Conservation (phyloP, 2,888 invertebrate genomes). For the Strigamia crassipes region DNA sequence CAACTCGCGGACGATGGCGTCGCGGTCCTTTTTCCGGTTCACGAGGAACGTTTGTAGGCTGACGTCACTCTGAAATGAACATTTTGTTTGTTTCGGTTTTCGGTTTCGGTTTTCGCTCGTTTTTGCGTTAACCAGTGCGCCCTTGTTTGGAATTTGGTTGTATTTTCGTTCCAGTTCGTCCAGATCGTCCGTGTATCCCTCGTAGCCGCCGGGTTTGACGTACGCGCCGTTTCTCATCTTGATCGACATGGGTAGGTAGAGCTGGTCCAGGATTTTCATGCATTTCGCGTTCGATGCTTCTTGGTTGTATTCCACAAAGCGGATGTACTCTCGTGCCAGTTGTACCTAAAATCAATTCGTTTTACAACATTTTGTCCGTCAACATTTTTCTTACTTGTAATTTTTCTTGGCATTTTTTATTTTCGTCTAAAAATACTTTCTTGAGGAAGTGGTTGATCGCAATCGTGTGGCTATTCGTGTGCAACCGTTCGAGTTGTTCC, state of each 20-base stretch:
- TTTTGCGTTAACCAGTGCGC: too few relatives aligned
- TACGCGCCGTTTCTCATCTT: neutral
- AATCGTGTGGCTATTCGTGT: neutral
- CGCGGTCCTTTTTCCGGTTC: neutral
- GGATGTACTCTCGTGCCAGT: neutral
- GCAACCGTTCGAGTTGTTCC: neutral
- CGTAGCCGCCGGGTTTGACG: neutral
- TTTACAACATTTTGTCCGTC: too few relatives aligned
- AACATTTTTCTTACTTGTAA: neutral
- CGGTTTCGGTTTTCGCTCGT: too few relatives aligned
- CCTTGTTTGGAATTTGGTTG: constrained; percentile 15
- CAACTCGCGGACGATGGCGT: neutral
- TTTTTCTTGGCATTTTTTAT: neutral
- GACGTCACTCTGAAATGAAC: neutral
- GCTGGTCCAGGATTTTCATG: neutral
- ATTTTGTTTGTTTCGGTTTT: too few relatives aligned
- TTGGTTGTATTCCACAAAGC: neutral
- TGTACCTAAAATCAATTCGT: neutral
- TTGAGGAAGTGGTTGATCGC: neutral
- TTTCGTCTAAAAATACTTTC: neutral
- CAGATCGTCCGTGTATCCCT: neutral
- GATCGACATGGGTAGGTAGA: neutral
- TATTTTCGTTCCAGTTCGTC: neutral
- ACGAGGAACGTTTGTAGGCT: neutral
- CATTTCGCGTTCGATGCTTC: neutral